phyloP scores from a whole-genome alignment of 30 jellyfish, hydroid and myxozoan genomes.

The Turritopsis rubra region DNA sequence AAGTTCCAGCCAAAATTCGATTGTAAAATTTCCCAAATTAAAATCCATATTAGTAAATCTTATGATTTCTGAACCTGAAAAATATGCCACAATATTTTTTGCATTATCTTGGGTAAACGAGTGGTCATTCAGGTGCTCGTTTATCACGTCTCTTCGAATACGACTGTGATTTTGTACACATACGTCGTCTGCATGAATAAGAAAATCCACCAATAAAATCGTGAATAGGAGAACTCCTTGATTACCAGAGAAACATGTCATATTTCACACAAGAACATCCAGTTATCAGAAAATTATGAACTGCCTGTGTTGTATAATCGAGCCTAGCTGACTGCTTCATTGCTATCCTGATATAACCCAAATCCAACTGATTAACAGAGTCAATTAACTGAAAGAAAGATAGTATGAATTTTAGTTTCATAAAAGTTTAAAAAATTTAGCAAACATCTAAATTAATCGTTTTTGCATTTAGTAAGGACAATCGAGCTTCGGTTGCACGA shows the following conservation, averaged over 20 bases:
- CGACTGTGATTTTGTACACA: neutral
- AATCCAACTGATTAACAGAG: neutral
- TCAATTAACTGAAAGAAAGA: neutral
- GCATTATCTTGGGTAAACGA: neutral
- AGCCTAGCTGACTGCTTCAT: neutral
- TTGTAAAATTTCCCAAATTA: slow-evolving; percentile 36
- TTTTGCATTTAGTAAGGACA: no score
- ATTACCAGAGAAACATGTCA: no score
- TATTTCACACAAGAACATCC: neutral
- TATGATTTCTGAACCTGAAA: slow-evolving; percentile 62
- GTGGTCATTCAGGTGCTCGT: neutral
- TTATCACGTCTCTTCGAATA: neutral
- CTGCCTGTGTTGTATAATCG: neutral
- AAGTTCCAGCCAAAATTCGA: slow-evolving; percentile 68
- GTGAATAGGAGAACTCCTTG: neutral
- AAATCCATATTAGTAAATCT: slow-evolving; percentile 25
- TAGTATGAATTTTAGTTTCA: no score
- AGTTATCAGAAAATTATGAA: neutral
- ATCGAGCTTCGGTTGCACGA: no score
- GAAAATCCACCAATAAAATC: neutral
- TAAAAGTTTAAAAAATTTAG: no score
- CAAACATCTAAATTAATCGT: no score
- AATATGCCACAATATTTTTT: slow-evolving; percentile 40
- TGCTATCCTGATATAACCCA: neutral
- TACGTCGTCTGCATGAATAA: neutral